Percentiles rank a stretch among this genome's conserved stretches.
Evolutionary conservation across 2,888 invertebrate species (phyloP).

Genomic region (Stenodera caucasica): DNA sequence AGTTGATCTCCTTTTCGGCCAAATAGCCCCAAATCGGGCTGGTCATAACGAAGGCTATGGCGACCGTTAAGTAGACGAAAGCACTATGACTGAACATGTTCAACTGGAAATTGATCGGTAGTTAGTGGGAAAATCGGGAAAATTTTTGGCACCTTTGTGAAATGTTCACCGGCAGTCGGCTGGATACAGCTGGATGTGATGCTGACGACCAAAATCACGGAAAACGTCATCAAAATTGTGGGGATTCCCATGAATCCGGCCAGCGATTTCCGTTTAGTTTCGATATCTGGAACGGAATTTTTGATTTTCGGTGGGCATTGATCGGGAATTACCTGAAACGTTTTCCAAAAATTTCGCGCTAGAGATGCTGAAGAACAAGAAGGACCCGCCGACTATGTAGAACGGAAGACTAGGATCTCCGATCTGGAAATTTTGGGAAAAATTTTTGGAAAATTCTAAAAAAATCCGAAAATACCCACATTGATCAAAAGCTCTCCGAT

Average conservation of each 20-base stretch:
- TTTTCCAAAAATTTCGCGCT: slow-evolving; percentile 62
- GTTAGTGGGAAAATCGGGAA: neutral
- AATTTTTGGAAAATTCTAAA: neutral
- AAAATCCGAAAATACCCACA: slow-evolving; percentile 56
- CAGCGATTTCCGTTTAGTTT: slow-evolving; percentile 59
- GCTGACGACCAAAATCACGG: slow-evolving; percentile 66
- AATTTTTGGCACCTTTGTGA: slow-evolving; percentile 42
- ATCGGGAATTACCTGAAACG: slow-evolving; percentile 54
- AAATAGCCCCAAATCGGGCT: slow-evolving; percentile 20
- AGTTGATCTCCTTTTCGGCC: slow-evolving; percentile 9
- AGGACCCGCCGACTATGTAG: slow-evolving; percentile 66
- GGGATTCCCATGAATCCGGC: slow-evolving; percentile 64
- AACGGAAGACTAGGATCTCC: slow-evolving; percentile 77
- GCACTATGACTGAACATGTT: slow-evolving; percentile 9
- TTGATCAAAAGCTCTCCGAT: slow-evolving; percentile 73
- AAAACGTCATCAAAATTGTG: slow-evolving; percentile 65
- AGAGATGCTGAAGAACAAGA: slow-evolving; percentile 65
- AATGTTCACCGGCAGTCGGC: slow-evolving; percentile 71
- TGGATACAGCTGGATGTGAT: slow-evolving; percentile 73
- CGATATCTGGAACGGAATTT: slow-evolving; percentile 5
- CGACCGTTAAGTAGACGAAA: slow-evolving; percentile 13
- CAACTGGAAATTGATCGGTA: neutral
- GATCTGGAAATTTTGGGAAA: slow-evolving; percentile 59
- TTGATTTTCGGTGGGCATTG: neutral
- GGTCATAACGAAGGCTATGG: slow-evolving; percentile 15